Percentiles rank a stretch among this genome's conserved stretches.
Conservation (phyloP, 2,888 invertebrate species). For the Cryptus armator region DNA sequence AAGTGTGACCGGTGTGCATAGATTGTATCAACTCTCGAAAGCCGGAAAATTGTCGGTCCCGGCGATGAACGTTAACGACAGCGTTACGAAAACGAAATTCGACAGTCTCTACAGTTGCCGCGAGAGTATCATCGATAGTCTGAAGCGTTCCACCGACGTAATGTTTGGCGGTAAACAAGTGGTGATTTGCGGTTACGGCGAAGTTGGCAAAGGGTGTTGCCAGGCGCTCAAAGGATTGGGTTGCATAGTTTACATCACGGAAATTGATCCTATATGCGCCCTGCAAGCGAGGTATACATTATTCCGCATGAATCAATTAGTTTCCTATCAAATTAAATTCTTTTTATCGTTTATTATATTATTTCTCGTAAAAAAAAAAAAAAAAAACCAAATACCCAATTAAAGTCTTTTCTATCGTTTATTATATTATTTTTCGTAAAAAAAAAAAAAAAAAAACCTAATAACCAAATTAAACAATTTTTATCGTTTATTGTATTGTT, state of each 20-base stretch:
- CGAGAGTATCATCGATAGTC: constrained; percentile 94
- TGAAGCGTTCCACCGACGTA: constrained; percentile 96
- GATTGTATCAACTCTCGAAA: constrained; percentile 97
- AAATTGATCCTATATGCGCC: constrained; percentile 99
- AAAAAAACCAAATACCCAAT: too few species aligned
- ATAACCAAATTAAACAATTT: too few species aligned
- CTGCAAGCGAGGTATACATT: constrained; percentile 93
- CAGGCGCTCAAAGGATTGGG: constrained; percentile 97
- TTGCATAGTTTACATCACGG: constrained; percentile 96
- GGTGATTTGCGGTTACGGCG: constrained; percentile 98
- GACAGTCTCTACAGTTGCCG: constrained; percentile 98
- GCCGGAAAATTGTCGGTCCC: constrained; percentile 97
- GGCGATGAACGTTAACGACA: constrained; percentile 99
- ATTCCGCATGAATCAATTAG: neutral
- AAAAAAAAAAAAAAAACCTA: too few species aligned
- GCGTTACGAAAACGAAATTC: constrained; percentile 99
- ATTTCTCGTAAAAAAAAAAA: too few species aligned
- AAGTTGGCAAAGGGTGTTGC: constrained; percentile 98
- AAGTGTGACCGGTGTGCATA: constrained; percentile 99
- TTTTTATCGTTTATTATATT: too few species aligned
- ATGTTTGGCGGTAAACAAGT: constrained; percentile 99
- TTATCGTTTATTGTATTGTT: too few species aligned
- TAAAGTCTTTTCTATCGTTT: too few species aligned
- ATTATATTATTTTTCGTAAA: too few species aligned
- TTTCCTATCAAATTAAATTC: too few species aligned